These are phyloP conservation scores for Halichondria panicea DNA, from an alignment of 37 sponge, comb jelly and placozoan genomes.

Conservation along the genomic window DNA sequence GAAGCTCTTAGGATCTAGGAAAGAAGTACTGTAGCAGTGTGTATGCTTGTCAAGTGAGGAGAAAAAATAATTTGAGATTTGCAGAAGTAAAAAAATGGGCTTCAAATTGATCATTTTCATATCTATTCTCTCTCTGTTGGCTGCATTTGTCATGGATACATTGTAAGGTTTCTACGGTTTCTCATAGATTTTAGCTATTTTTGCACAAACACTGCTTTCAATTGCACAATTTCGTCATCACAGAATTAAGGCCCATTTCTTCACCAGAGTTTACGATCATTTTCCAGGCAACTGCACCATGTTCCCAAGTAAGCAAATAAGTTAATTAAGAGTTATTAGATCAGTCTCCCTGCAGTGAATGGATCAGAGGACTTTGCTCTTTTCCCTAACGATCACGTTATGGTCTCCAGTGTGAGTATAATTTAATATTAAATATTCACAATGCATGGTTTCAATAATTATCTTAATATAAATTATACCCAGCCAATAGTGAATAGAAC, in stretches of 20 bases:
- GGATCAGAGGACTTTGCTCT: slow-evolving; percentile 45
- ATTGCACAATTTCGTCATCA: not conserved
- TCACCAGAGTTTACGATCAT: slow-evolving; percentile 9
- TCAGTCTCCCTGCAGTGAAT: slow-evolving; percentile 31
- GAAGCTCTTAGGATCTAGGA: too few relatives aligned
- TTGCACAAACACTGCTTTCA: not conserved
- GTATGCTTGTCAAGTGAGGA: too few relatives aligned
- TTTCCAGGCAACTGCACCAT: slow-evolving; percentile 28
- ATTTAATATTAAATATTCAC: not conserved
- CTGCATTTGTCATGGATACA: not conserved
- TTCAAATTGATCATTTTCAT: too few relatives aligned
- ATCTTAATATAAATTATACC: not conserved
- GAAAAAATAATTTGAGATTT: too few relatives aligned
- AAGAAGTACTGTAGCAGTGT: too few relatives aligned
- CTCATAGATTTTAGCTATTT: not conserved
- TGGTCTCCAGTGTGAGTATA: slow-evolving; percentile 47
- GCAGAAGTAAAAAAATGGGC: too few relatives aligned
- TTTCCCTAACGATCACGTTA: slow-evolving; percentile 36
- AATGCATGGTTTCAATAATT: not conserved
- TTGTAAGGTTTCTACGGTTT: slow-evolving; percentile 4
- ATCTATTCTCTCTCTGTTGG: not conserved
- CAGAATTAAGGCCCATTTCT: slow-evolving; percentile 4
- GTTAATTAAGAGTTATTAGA: not conserved
- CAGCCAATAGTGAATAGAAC: too few relatives aligned
- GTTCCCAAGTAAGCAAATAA: slow-evolving; percentile 20